These are phyloP conservation scores for Tetramorium parvispinum DNA, from an alignment of 1,140 invertebrate species.

Conservation along the genomic window DNA sequence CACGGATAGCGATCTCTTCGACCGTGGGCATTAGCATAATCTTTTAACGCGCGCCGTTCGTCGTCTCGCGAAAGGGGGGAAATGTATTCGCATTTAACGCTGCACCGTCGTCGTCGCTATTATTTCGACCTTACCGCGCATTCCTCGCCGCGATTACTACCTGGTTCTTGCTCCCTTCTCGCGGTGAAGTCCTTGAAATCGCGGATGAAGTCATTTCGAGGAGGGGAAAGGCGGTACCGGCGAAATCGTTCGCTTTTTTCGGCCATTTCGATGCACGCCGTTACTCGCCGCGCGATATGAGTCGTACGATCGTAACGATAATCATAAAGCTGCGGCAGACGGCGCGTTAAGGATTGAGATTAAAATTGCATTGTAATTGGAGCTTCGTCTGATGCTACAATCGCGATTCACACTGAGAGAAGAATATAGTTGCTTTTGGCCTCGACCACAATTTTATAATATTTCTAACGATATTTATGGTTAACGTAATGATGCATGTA, in stretches of 20 bases:
- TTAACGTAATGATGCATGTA: no score
- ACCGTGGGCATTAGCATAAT: constrained; percentile 62
- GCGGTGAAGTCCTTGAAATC: constrained; percentile 71
- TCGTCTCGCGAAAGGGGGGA: not conserved
- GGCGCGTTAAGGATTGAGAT: not conserved
- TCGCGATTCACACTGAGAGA: no score
- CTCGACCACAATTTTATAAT: no score
- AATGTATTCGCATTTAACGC: constrained; percentile 43
- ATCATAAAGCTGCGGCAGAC: not conserved
- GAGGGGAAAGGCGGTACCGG: constrained; percentile 40
- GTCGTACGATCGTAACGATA: not conserved
- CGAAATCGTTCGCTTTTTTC: constrained; percentile 50
- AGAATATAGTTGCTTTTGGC: no score
- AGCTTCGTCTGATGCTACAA: not conserved
- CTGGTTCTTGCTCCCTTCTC: constrained; percentile 72
- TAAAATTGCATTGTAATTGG: not conserved
- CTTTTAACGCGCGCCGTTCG: constrained; percentile 41
- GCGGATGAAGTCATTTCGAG: constrained; percentile 72
- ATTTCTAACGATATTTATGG: no score
- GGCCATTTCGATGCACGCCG: not conserved
- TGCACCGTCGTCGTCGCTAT: constrained; percentile 48
- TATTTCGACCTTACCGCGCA: constrained; percentile 71
- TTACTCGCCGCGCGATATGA: not conserved
- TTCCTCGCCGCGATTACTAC: constrained; percentile 68
- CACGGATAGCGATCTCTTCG: constrained; percentile 59